Evolutionary conservation across 2,888 invertebrate species (phyloP).

Genomic region (Agriopis leucophaearia): DNA sequence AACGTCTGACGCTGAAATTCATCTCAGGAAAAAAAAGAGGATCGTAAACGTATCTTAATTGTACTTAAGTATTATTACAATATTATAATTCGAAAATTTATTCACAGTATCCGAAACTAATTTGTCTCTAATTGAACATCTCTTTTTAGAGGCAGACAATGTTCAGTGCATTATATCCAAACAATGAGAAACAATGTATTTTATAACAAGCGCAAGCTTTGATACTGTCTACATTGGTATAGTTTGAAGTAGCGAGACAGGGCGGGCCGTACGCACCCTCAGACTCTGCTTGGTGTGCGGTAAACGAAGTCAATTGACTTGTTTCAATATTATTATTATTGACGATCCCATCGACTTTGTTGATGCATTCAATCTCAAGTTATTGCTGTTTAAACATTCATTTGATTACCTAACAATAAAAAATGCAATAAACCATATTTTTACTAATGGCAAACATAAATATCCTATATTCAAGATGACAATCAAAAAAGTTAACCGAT

Average conservation of each 20-base stretch:
- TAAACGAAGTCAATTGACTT: constrained; percentile 77
- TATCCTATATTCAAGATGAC: too few species aligned
- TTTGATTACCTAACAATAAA: neutral
- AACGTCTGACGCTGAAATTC: too few species aligned
- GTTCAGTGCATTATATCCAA: neutral
- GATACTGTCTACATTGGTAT: constrained; percentile 8
- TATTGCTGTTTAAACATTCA: constrained; percentile 34
- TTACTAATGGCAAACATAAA: neutral
- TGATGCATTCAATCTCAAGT: constrained; percentile 31
- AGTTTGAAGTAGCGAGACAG: constrained; percentile 71
- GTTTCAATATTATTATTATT: constrained; percentile 74
- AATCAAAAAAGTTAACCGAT: too few species aligned
- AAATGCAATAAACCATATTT: neutral
- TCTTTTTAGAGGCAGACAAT: neutral
- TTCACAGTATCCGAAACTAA: too few species aligned
- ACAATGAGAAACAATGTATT: neutral
- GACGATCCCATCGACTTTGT: constrained; percentile 49
- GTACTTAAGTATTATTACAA: too few species aligned
- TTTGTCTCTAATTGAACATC: neutral
- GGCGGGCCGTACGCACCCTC: constrained; percentile 62
- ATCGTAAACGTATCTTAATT: too few species aligned
- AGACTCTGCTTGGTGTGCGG: constrained; percentile 51
- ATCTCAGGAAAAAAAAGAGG: too few species aligned
- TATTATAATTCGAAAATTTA: too few species aligned
- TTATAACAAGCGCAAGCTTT: neutral